These are phyloP conservation scores for Spongia lamella DNA, from an alignment of 37 sponge, comb jelly and placozoan species.

Conservation along the genomic window DNA sequence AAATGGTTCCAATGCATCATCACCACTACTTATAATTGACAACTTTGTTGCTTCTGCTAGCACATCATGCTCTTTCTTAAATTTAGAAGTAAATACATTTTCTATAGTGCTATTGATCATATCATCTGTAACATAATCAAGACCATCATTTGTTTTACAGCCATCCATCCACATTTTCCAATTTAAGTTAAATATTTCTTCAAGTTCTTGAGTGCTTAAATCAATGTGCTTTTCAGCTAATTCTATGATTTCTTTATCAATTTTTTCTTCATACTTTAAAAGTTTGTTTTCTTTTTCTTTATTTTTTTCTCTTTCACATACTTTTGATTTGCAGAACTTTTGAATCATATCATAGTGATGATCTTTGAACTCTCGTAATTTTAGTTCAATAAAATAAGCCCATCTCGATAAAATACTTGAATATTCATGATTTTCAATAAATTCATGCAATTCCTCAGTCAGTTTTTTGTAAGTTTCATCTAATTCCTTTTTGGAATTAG, in stretches of 20 bases:
- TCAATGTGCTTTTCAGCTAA: constrained; percentile 1
- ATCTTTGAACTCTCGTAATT: not conserved
- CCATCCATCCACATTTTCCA: not conserved
- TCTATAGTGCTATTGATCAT: not conserved
- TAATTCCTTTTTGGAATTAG: not conserved
- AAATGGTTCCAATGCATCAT: too few species aligned
- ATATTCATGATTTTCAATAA: constrained; percentile 4
- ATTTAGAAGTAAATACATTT: too few species aligned
- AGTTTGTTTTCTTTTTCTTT: not conserved
- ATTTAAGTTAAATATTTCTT: not conserved
- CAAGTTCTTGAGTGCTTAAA: not conserved
- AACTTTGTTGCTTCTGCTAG: too few species aligned
- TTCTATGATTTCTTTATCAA: not conserved
- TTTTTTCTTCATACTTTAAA: not conserved
- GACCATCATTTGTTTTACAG: too few species aligned
- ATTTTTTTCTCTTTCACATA: not conserved
- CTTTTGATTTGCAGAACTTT: not conserved
- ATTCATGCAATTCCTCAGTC: not conserved
- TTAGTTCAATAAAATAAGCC: not conserved
- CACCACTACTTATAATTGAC: too few species aligned
- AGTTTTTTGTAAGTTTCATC: not conserved
- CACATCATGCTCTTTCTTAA: too few species aligned
- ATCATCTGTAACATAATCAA: too few species aligned
- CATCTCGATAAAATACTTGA: not conserved
- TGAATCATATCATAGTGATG: not conserved